Conservation (phyloP, 2,888 invertebrate species). For the Andrena fulva region DNA sequence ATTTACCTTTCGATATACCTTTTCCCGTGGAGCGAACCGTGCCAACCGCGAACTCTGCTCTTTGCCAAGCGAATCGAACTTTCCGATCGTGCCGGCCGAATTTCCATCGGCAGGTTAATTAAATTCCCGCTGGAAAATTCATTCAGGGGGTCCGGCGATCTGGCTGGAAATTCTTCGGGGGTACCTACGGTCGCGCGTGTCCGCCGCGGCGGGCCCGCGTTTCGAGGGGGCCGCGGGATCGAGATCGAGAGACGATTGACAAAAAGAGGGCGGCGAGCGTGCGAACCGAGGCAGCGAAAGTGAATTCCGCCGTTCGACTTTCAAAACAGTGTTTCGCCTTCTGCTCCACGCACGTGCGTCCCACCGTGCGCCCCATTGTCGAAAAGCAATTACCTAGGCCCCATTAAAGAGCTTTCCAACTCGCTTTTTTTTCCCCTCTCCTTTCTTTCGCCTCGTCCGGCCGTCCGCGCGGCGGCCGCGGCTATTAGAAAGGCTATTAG, state of each 20-base stretch:
- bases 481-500: constrained; percentile 65
- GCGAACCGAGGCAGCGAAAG: constrained; percentile 74
- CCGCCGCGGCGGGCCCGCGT: too few species aligned
- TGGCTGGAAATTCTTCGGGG: too few species aligned
- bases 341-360: constrained; percentile 43
- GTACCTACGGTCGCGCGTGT: too few species aligned
- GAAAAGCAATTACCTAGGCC: constrained; percentile 36
- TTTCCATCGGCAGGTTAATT: too few species aligned
- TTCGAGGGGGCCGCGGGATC: constrained; percentile 26
- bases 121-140: too few species aligned
- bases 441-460: background rate
- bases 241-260: constrained; percentile 72
- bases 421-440: background rate
- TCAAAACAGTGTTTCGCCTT: constrained; percentile 60
- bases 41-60: too few species aligned
- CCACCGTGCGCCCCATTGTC: constrained; percentile 46
- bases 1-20: too few species aligned
- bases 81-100: constrained; percentile 22
- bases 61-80: too few species aligned
- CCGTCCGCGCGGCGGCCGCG: background rate
- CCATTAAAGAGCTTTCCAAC: constrained; percentile 20
- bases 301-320: constrained; percentile 73
- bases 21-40: too few species aligned
- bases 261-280: constrained; percentile 75
- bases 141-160: too few species aligned